phyloP scores from a whole-genome alignment of 2,888 invertebrate genomes.

The Tricholauxania praeusta region DNA sequence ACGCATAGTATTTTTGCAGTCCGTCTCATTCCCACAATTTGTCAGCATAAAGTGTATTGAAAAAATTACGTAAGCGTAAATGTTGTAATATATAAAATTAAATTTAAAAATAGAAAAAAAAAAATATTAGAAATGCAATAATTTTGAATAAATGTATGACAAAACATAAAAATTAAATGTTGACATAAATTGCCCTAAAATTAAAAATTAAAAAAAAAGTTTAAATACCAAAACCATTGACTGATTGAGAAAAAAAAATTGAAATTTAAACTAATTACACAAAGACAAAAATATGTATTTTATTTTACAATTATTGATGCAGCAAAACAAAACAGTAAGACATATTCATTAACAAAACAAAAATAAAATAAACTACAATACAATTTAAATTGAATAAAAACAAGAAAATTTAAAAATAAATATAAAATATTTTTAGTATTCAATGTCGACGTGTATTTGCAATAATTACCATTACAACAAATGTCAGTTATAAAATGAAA shows the following conservation, averaged over 20 bases:
- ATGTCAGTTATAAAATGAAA: slow-evolving; percentile 22
- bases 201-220: slow-evolving; percentile 4
- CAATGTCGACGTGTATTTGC: slow-evolving; percentile 47
- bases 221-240: slow-evolving; percentile 27
- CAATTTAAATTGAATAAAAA: slow-evolving; percentile 55
- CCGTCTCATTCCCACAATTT: no score
- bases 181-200: background rate
- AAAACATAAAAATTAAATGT: slow-evolving; percentile 10
- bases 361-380: slow-evolving; percentile 55
- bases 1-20: no score
- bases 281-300: slow-evolving; percentile 5
- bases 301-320: slow-evolving; percentile 12
- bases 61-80: slow-evolving; percentile 26
- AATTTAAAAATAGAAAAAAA: slow-evolving; percentile 26
- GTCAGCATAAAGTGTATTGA: background rate
- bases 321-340: slow-evolving; percentile 26
- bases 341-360: slow-evolving; percentile 49
- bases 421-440: slow-evolving; percentile 45
- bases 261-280: slow-evolving; percentile 16
- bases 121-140: slow-evolving; percentile 25
- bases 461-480: slow-evolving; percentile 44
- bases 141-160: slow-evolving; percentile 26
- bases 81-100: slow-evolving; percentile 31
- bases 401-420: slow-evolving; percentile 49
- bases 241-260: slow-evolving; percentile 19